Conservation (phyloP, 1,140 invertebrate species). For the Odontomachus brunneus region DNA sequence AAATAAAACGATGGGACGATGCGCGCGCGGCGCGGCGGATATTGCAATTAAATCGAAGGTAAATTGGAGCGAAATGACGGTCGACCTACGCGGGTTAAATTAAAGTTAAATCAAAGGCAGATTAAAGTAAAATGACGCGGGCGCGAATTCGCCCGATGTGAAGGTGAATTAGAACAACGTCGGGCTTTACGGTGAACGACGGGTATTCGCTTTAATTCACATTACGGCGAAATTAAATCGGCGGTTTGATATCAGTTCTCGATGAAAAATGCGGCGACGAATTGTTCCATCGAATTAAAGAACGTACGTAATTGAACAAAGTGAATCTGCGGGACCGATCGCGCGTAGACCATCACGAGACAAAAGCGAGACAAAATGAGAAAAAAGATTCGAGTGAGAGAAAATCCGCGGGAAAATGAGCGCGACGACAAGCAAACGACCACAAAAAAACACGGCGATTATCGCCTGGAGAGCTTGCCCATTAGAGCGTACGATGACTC, state of each 20-base stretch:
- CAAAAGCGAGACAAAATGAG: too few species aligned
- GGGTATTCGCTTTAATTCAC: conserved; percentile 34
- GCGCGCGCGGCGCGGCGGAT: conserved; percentile 35
- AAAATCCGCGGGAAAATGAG: not conserved
- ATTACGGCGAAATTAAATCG: conserved; percentile 45
- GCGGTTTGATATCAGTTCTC: conserved; percentile 30
- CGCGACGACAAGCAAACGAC: not conserved
- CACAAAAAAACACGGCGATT: conserved; percentile 7
- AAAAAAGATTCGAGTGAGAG: not conserved
- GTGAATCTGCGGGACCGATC: not conserved
- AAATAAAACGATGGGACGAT: conserved; percentile 36
- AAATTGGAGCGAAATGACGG: conserved; percentile 58
- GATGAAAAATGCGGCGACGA: conserved; percentile 15
- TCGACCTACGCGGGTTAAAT: conserved; percentile 47
- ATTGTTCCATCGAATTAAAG: not conserved
- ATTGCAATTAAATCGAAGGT: conserved; percentile 61
- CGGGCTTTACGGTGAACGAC: not conserved
- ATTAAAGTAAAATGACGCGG: conserved; percentile 53
- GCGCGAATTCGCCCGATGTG: conserved; percentile 38
- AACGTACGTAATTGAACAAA: conserved; percentile 25
- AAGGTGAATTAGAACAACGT: conserved; percentile 48
- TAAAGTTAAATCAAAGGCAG: conserved; percentile 62
- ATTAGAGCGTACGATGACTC: conserved; percentile 39
- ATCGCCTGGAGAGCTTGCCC: conserved; percentile 20
- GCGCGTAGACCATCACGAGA: too few species aligned